Percentiles rank a stretch among this genome's conserved stretches.
These are phyloP conservation scores for Diuraphis noxia DNA, from an alignment of 1,140 invertebrate genomes.

Conservation along the genomic window DNA sequence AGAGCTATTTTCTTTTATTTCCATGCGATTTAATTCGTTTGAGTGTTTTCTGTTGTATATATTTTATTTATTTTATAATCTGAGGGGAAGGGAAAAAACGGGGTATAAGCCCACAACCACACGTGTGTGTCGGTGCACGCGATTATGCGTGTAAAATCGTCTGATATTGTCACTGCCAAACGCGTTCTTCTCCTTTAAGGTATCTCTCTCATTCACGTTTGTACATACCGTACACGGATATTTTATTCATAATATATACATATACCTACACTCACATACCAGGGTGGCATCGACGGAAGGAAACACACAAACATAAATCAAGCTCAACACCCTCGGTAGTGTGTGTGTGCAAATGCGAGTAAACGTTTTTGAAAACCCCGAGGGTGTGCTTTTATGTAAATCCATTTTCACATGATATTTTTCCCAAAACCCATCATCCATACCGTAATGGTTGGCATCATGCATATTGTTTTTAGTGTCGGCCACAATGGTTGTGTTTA, in stretches of 20 bases:
- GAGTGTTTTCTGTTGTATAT: constrained; percentile 46
- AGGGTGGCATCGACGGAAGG: not conserved
- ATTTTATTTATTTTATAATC: constrained; percentile 18
- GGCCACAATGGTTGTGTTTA: too few species aligned
- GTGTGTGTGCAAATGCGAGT: not conserved
- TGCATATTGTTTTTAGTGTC: not conserved
- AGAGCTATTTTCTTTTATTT: not conserved
- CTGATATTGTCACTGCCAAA: not conserved
- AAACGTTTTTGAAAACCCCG: constrained; percentile 23
- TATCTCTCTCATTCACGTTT: not conserved
- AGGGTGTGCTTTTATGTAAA: constrained; percentile 9
- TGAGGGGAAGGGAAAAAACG: not conserved
- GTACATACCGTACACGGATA: not conserved
- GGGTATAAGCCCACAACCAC: not conserved
- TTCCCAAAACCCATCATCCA: not conserved
- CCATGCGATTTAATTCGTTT: constrained; percentile 38
- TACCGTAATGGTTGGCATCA: not conserved
- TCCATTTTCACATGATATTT: not conserved
- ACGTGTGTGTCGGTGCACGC: not conserved
- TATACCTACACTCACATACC: not conserved
- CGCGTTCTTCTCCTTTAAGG: not conserved
- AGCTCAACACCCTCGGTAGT: not conserved
- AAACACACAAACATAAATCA: constrained; percentile 14
- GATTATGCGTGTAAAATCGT: not conserved
- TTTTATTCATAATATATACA: constrained; percentile 20